These are phyloP conservation scores for Yasuhikotakia modesta DNA, from an alignment of 2,797 vertebrate genomes.

Conservation along the genomic window DNA sequence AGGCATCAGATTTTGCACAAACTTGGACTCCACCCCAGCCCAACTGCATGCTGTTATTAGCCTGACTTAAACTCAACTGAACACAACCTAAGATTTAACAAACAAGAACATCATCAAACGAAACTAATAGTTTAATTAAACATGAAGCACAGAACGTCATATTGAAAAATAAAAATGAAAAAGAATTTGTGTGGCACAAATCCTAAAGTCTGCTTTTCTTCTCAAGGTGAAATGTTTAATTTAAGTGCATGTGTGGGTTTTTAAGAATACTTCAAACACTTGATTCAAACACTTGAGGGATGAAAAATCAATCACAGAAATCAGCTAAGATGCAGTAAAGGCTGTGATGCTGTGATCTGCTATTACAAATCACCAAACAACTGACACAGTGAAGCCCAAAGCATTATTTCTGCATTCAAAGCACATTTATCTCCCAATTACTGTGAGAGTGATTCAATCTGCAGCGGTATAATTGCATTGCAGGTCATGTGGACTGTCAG, in stretches of 20 bases:
- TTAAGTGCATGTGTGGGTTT: background rate
- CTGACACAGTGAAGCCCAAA: background rate
- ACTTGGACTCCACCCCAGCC: background rate
- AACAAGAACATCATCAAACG: too few relatives aligned
- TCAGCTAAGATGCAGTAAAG: background rate
- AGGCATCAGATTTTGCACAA: background rate
- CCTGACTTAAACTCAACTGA: too few relatives aligned
- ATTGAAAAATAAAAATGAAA: too few relatives aligned
- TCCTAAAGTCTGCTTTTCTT: background rate
- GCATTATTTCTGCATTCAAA: conserved; percentile 25
- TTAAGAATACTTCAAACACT: conserved; percentile 10
- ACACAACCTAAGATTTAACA: too few relatives aligned
- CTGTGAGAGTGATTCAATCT: conserved; percentile 12
- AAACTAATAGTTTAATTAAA: background rate
- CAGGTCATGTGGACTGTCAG: conserved; percentile 7
- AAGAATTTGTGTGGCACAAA: too few relatives aligned
- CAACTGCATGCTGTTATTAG: background rate
- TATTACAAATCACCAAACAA: conserved; percentile 28
- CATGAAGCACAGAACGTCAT: background rate
- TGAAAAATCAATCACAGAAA: conserved; percentile 11
- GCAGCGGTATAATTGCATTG: conserved; percentile 16
- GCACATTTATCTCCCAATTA: conserved; percentile 30
- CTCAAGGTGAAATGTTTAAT: conserved; percentile 8
- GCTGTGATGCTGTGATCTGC: too few relatives aligned
- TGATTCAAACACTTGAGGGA: conserved; percentile 1